Percentiles rank a stretch among this genome's conserved stretches.
These are phyloP conservation scores for Bombus waltoni DNA, from an alignment of 1,140 invertebrate species.

Conservation along the genomic window DNA sequence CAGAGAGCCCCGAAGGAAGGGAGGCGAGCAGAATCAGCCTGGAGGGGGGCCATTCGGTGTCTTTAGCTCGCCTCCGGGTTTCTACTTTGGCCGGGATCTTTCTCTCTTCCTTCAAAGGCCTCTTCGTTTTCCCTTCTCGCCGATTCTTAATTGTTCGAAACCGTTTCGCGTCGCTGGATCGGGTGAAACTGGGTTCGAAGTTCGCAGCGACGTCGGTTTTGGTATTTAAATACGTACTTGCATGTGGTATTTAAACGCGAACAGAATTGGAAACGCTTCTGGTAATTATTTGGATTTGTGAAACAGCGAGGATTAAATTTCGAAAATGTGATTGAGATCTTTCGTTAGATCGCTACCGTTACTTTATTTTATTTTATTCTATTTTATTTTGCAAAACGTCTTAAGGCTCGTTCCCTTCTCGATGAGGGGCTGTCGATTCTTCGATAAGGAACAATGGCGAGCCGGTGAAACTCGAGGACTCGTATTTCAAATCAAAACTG, in stretches of 20 bases:
- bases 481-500: constrained; percentile 59
- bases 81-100: neutral
- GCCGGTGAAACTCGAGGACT: constrained; percentile 68
- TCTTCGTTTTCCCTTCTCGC: neutral
- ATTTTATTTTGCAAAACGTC: neutral
- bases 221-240: neutral
- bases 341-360: neutral
- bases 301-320: neutral
- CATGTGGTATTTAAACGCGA: too few relatives aligned
- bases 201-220: neutral
- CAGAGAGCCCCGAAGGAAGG: constrained; percentile 65
- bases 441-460: constrained; percentile 36
- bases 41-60: neutral
- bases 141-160: neutral
- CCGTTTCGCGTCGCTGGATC: neutral
- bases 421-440: neutral
- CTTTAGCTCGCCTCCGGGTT: constrained; percentile 27
- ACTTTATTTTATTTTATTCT: neutral
- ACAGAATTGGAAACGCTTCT: too few relatives aligned
- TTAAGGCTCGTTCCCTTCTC: neutral
- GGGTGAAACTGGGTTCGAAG: neutral
- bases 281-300: too few relatives aligned
- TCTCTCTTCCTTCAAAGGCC: neutral
- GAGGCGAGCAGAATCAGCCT: constrained; percentile 13
- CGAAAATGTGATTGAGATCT: neutral